Base-by-base conservation (phyloP, 2,888 invertebrate genomes). In the Calameuta idolon region DNA sequence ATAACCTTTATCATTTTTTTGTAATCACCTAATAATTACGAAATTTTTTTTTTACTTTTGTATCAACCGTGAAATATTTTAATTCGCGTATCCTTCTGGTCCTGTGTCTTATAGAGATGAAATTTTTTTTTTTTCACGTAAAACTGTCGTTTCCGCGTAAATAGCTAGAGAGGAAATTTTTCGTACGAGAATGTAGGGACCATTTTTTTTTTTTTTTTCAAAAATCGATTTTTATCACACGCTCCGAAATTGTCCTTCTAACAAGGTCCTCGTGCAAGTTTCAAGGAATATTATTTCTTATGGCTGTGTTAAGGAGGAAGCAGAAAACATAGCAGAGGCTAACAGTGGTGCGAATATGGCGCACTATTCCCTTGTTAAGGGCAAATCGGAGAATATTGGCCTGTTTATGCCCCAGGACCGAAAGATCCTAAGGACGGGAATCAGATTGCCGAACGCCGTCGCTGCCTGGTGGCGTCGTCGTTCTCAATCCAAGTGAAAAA, bases 341-440 rank as follows among this genome's bases (percentile, higher is more conserved):
- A 4, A 15, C 11, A 30, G 74, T n/a, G 33, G 11, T 82, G 81
- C 82, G 81, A 9, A 55, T 23, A 23, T 23, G 81, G 80, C 80
- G 79, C 80, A 79, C 82, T 85, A 84, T 85, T 82, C 82, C 81
- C 87, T 87, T 85, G 87, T 87, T 87, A 87, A n/a, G 80, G 75
- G 79, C 83, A 83, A 83, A 87, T 86, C 85, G 83, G 81, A 85
- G 85, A 82, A 87, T 84, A 87, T 85, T 84, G 83, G 82, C 85
- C 81, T 84, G 84, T 85, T 87, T 85, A 85, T 83, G 81, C 40
- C 69, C 79, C 23, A 55, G 55, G 9, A 55, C 23, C 0, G 5
- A 55, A 55, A 55, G 55, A 55, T 55, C 55, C 23, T 55, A 23
- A 23, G 9, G 9, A 55, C 23, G 23, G 23, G 55, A 55, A 55